Percentiles rank a stretch among this genome's conserved stretches.
These are phyloP conservation scores for Plodia interpunctella DNA, from an alignment of 1,140 invertebrate species.

Conservation along the genomic window DNA sequence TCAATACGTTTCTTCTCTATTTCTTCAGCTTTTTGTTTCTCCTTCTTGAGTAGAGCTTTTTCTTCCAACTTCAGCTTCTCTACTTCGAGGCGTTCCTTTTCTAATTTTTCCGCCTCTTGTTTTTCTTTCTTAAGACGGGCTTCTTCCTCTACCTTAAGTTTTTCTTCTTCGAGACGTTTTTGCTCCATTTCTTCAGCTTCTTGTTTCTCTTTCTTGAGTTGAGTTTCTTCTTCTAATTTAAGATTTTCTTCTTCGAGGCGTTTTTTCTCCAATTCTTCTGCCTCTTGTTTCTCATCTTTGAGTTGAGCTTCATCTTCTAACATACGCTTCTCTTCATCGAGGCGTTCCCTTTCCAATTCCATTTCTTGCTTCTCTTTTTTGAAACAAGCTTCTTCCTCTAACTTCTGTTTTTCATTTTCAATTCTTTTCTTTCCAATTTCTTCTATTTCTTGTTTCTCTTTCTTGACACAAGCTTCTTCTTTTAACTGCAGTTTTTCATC, in stretches of 20 bases:
- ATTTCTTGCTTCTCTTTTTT: conserved; percentile 7
- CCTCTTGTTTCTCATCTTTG: conserved; percentile 27
- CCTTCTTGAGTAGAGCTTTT: not conserved
- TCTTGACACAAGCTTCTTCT: conserved; percentile 22
- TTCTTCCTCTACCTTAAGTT: conserved; percentile 25
- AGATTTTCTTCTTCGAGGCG: conserved; percentile 25
- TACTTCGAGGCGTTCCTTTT: conserved; percentile 10
- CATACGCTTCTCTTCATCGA: conserved; percentile 16
- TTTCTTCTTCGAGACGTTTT: conserved; percentile 24
- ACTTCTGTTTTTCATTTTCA: not conserved
- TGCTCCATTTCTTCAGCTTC: conserved; percentile 22
- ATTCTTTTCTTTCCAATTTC: not conserved
- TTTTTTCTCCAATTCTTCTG: conserved; percentile 23
- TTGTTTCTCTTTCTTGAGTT: conserved; percentile 17
- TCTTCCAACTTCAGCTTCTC: conserved; percentile 20
- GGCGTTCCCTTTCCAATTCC: conserved; percentile 18
- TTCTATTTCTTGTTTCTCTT: conserved; percentile 21
- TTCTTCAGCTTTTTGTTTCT: not conserved
- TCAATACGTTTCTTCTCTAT: conserved; percentile 18
- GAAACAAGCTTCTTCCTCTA: not conserved
- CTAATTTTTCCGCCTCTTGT: conserved; percentile 18
- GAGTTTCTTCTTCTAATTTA: conserved; percentile 18
- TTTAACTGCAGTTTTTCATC: conserved; percentile 22
- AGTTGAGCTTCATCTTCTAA: conserved; percentile 26
- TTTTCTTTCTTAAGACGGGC: conserved; percentile 22